Base-by-base conservation (phyloP, 2,113 vertebrate species). In the Microtus richardsoni region DNA sequence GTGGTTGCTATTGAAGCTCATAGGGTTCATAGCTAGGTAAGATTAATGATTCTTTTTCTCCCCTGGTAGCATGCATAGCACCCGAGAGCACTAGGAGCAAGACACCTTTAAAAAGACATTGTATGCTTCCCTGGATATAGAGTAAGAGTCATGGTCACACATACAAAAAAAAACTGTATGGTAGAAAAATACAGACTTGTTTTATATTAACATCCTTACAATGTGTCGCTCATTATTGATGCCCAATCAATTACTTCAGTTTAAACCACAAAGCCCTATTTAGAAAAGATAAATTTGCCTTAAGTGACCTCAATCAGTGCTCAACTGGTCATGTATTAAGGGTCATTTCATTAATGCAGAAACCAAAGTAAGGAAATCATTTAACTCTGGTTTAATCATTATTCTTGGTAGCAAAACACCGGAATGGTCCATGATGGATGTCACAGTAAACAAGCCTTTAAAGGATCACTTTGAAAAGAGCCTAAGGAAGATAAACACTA, bases 281-380 rank as follows among this genome's bases (percentile, higher is more conserved):
- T 88, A 62, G 41, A 33, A 36, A 93, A 92, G 75, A 93, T 94
- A 96, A 91, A 95, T 93, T 94, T 96, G 74, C 71, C 10, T 47
- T 77, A 68, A 94, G 79, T 94, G 84, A 94, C 91, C 92, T 96
- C 78, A 74, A 90, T 93, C 74, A 62, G 58, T 41, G 2, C 41
- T 66, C 22, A 5, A 87, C 92, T 93, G 30, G 17, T 60, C 89
- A 77, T 44, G 88, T 77, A 68, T 28, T 28, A 95, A 49, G 94
- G 60, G 80, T 93, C 75, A 94, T 39, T 88, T 93, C 58, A 90
- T 79, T 93, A 94, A 95, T 94, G 89, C 87, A 87, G 58, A n/a
- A 14, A 30, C 60, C 83, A 96, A 79, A 79, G 28, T n/a, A 75
- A 64, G n/a, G 22, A 84, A 94, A 89, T 58, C 88, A 91, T 80